Evolutionary conservation across 1,140 invertebrate species (phyloP), one percentile per base, ranked within the genome.

Genomic region (Pollicipes pollicipes): DNA sequence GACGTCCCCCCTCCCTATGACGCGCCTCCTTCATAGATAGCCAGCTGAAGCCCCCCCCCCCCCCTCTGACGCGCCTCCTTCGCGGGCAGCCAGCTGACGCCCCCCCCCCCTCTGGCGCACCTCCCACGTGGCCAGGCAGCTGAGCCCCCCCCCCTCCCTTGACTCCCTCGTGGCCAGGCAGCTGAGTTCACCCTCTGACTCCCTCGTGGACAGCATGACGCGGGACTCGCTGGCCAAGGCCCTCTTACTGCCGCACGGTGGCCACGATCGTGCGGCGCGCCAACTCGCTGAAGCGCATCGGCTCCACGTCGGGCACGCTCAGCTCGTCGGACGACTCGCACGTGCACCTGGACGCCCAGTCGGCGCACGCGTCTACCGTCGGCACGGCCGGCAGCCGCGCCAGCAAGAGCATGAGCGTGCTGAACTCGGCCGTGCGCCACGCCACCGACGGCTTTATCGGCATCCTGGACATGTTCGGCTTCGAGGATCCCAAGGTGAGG

Each of bases 401-500:
- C 35, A 83, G 80, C 68, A 84, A 84, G 73, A 84, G 83, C 3
- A 93, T 95, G 91, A 88, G 90, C 0, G 91, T 90, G 0, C 81
- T 95, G 21, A 95, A 95, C 80, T 93, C 93, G 78, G 91, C 90
- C 0, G 91, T 95, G 30, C 82, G 91, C 70, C 91, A 94, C 81
- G 91, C 91, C n/a, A 95, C 91, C 0, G 91, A 95, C 78, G 92
- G 92, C 4, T 95, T 95, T 78, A 95, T 96, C 74, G 93, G 93
- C 24, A 95, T 95, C 75, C 81, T 96, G 68, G 93, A 95, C 77
- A 95, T 96, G 93, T 96, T 95, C 80, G 93, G 93, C 0, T 96
- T 95, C 80, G 93, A 96, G 83, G 91, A 94, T 58, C 45, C 45
- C 6, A 58, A 58, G 45, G 45, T 58, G 17, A 6, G 45, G 8